A percentile compares a stretch with the other conserved stretches of the same genome.
Conservation (phyloP, 2,113 vertebrate species). For the Arvicanthis niloticus region DNA sequence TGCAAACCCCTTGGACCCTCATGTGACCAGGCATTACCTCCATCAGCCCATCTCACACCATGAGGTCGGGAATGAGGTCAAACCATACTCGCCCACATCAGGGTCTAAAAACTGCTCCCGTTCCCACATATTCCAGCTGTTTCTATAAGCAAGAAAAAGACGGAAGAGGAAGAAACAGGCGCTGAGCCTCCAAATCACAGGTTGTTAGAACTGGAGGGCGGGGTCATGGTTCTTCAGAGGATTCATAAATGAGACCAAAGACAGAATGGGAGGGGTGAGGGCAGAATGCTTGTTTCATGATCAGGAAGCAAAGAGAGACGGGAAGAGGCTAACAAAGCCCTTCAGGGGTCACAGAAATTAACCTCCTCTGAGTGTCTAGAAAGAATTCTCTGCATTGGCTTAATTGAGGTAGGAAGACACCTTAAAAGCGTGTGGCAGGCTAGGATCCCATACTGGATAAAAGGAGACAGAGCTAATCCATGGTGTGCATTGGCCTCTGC, state of each 20-base stretch:
- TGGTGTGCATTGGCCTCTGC: not conserved
- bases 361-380: not conserved
- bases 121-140: not conserved
- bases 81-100: not conserved
- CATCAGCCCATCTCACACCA: not conserved
- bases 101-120: not conserved
- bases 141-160: not conserved
- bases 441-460: not conserved
- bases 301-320: not conserved
- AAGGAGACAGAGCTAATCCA: not conserved
- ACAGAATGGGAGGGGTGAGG: rapidly evolving
- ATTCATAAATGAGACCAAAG: not conserved
- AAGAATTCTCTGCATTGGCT: not conserved
- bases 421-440: not conserved
- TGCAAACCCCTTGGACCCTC: not conserved
- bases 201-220: not conserved
- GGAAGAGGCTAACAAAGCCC: not conserved
- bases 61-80: not conserved
- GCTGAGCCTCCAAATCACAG: not conserved
- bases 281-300: not conserved
- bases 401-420: not conserved
- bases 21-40: not conserved
- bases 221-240: rapidly evolving
- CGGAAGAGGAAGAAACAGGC: not conserved
- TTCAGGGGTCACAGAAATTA: not conserved